Conservation (phyloP, 2,888 invertebrate genomes). For the Rhabditophanes sp. region DNA sequence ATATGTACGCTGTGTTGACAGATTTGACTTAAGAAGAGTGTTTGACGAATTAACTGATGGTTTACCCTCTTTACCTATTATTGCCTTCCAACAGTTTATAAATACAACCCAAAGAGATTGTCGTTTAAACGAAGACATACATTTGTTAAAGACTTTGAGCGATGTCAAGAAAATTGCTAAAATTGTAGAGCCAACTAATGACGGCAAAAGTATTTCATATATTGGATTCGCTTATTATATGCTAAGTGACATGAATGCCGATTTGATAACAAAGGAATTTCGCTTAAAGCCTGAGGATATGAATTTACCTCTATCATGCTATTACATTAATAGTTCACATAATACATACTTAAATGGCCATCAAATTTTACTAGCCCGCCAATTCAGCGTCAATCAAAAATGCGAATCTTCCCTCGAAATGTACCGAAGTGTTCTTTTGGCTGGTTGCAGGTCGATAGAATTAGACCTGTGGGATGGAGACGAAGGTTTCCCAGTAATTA, state of each 20-base stretch:
- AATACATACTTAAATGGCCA: conserved; percentile 28
- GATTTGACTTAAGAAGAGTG: too few relatives aligned
- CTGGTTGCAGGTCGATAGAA: conserved; percentile 87
- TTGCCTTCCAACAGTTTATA: conserved; percentile 24
- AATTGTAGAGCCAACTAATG: too few relatives aligned
- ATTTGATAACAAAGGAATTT: conserved; percentile 79
- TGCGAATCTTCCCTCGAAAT: conserved; percentile 71
- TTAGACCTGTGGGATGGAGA: conserved; percentile 92
- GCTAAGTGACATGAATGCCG: conserved; percentile 97
- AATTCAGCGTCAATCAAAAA: conserved; percentile 9
- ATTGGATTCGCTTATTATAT: conserved; percentile 74
- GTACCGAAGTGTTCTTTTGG: conserved; percentile 61
- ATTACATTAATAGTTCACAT: conserved; percentile 30
- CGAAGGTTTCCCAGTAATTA: conserved; percentile 49
- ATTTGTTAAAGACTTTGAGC: conserved; percentile 8
- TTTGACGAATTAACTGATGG: too few relatives aligned
- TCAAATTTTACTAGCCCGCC: too few relatives aligned
- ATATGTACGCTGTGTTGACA: too few relatives aligned
- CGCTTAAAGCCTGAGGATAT: conserved; percentile 18
- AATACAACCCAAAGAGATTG: conserved; percentile 66
- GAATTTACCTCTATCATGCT: conserved; percentile 25
- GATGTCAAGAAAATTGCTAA: conserved; percentile 6
- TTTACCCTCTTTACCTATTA: too few relatives aligned
- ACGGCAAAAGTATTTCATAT: too few relatives aligned
- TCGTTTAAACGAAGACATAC: conserved; percentile 66